phyloP scores from a whole-genome alignment of 2,888 invertebrate species.

The Mythimna impura region DNA sequence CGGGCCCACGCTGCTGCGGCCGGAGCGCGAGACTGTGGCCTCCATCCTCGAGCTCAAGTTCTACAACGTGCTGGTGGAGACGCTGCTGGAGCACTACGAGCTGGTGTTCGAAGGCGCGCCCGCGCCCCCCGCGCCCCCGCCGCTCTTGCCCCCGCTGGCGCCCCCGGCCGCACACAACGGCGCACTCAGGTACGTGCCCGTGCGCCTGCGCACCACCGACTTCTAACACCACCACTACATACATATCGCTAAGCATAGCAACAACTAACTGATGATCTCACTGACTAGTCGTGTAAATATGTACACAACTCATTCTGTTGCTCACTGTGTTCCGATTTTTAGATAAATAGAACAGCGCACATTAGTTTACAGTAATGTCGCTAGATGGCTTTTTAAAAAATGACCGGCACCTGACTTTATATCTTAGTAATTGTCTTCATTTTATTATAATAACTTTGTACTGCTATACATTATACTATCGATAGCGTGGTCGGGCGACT shows the following conservation, averaged over 20 bases:
- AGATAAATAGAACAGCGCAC: background rate
- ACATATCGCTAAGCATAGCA: background rate
- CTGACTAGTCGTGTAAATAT: background rate
- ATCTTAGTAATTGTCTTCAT: background rate
- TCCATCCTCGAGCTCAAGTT: constrained; percentile 99
- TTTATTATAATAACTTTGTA: background rate
- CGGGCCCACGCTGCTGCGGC: constrained; percentile 98
- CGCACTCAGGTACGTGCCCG: constrained; percentile 70
- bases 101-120: constrained; percentile 84
- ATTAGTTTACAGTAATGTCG: background rate
- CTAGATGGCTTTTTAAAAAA: constrained; percentile 1
- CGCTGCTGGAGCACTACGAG: constrained; percentile 93
- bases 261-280: background rate
- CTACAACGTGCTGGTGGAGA: constrained; percentile 99
- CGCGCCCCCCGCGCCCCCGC: constrained; percentile 29
- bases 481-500: background rate
- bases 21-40: constrained; percentile 99
- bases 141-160: constrained; percentile 26
- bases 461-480: background rate
- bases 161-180: constrained; percentile 65
- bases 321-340: background rate
- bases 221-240: constrained; percentile 9
- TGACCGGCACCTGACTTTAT: background rate
- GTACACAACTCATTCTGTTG: background rate
- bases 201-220: constrained; percentile 33